Conservation (phyloP, 2,797 vertebrate species). For the Tachyglossus aculeatus region DNA sequence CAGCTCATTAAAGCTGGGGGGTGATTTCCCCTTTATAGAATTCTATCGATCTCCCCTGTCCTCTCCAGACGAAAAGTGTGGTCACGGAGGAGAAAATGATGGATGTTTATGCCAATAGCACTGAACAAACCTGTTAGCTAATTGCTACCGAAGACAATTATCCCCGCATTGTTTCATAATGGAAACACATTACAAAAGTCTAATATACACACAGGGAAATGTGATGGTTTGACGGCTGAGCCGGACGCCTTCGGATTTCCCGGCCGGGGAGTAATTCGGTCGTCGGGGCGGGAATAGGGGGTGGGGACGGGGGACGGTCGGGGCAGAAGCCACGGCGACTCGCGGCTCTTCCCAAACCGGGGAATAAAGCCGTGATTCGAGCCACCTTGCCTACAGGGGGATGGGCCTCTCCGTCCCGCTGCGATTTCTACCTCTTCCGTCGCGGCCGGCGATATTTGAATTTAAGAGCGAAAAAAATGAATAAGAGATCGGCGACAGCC, state of each 20-base stretch:
- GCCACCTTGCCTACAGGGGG: no score
- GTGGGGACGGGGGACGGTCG: constrained; percentile 78
- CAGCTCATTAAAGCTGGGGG: constrained; percentile 87
- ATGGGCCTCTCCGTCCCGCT: no score
- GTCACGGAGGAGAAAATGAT: constrained; percentile 85
- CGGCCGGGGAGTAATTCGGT: constrained; percentile 86
- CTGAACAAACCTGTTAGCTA: constrained; percentile 97
- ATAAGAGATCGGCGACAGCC: no score
- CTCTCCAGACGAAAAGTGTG: constrained; percentile 82
- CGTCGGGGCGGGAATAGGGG: constrained; percentile 75
- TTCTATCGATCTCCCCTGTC: constrained; percentile 92
- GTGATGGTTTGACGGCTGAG: constrained; percentile 86
- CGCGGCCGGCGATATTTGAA: no score
- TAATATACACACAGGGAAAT: constrained; percentile 95
- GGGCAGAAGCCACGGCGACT: constrained; percentile 80
- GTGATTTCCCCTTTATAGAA: constrained; percentile 95
- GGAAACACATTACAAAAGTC: constrained; percentile 94
- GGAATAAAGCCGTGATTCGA: no score
- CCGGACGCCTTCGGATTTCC: constrained; percentile 86
- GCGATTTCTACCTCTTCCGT: no score
- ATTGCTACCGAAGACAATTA: constrained; percentile 98
- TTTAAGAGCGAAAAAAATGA: no score
- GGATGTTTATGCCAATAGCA: constrained; percentile 93
- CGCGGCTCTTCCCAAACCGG: constrained; percentile 51
- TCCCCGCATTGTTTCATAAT: constrained; percentile 95